Evolutionary conservation across 2,888 invertebrate genomes (phyloP).

Genomic region (Melitaea athalia): DNA sequence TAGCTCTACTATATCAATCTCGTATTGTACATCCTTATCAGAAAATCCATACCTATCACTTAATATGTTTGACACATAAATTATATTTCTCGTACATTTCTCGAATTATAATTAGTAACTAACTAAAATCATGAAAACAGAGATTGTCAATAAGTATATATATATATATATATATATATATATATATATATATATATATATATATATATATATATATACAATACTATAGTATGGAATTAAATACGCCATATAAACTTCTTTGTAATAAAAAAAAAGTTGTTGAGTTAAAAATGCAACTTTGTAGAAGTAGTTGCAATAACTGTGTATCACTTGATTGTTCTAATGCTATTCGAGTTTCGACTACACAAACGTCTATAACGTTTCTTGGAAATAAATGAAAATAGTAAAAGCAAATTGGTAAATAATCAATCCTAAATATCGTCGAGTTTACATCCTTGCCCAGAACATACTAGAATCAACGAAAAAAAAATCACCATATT

Average conservation of each 20-base stretch:
- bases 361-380: not conserved
- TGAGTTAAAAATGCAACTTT: too few species aligned
- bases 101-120: too few species aligned
- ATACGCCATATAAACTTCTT: too few species aligned
- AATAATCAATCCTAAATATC: not conserved
- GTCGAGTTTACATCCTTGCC: not conserved
- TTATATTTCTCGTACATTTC: too few species aligned
- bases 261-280: not conserved
- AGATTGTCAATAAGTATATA: too few species aligned
- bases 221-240: too few species aligned
- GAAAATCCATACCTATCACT: not conserved
- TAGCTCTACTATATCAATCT: not conserved
- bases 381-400: slow-evolving; percentile 3
- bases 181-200: too few species aligned
- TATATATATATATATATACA: too few species aligned
- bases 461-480: not conserved
- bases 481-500: not conserved
- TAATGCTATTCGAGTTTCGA: not conserved
- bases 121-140: too few species aligned
- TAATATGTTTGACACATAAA: too few species aligned
- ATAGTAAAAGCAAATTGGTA: not conserved
- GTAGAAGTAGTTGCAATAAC: too few species aligned
- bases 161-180: too few species aligned
- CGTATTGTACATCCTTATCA: not conserved
- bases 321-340: not conserved